Base-by-base conservation (phyloP, 2,113 vertebrate species). In the Misgurnus mizolepis region DNA sequence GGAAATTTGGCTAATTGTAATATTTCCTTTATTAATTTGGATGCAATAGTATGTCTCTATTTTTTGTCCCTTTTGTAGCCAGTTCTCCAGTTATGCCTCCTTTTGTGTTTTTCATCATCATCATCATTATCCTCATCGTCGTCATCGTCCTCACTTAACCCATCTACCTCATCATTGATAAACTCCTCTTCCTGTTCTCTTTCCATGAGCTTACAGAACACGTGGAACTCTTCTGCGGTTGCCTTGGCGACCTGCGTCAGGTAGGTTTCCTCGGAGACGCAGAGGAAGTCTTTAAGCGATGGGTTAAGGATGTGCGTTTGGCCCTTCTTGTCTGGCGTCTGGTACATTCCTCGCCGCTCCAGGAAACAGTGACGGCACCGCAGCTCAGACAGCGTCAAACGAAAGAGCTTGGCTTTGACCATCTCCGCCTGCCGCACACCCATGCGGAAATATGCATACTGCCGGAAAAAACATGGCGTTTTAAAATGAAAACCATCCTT, bases 381-480 rank as follows among this genome's bases (percentile, higher is more conserved):
- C 47, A 96, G 87, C 84, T 96, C 94, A 0, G 87, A 85, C n/a
- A 97, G 67, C 0, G 93, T 58, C 76, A 81, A 84, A 50, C 85
- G 88, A 78, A 98, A 95, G 5, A 95, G 83, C 6, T 85, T 88
- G 5, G 90, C 90, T 81, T 89, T 94, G 71, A 95, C 89, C 82
- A 99, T 94, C 47, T 94, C 94, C 1, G 73, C 71, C 17, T 98
- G 97, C 78, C 73, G 91, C 41, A 97, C 58, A 0, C 97, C 97
- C 98, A 99, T 98, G 87, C 97, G 90, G 85, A 98, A 99, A 88
- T 96, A 98, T 0, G 87, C 94, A 10, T 98, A 99, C 98, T 99
- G 92, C 8, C 64, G n/a, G 18, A 12, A 34, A 67, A 56, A 11
- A 75, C 12, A 53, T 0, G 0, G 27, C 2, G 27, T 34, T 34